Evolutionary conservation across 2,797 vertebrate genomes (phyloP).

Genomic region (Cetoscarus ocellatus): DNA sequence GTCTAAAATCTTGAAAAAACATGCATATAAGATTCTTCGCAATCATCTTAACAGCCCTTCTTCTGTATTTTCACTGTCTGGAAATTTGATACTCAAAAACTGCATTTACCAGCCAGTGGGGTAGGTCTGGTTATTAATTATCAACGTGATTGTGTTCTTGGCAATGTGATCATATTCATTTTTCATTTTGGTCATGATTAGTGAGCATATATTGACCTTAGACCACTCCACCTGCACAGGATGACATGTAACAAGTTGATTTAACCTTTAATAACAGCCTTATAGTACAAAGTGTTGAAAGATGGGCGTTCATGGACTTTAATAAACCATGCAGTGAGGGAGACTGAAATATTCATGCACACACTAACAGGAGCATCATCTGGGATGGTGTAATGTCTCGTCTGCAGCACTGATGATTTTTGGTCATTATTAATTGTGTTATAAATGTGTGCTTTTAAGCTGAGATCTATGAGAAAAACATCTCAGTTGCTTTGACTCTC

Average conservation of each 20-base stretch:
- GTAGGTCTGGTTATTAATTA: background rate
- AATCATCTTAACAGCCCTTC: no score
- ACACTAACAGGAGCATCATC: background rate
- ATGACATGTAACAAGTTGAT: conserved; percentile 16
- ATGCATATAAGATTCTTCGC: no score
- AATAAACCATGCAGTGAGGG: conserved; percentile 41
- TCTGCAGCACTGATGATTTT: background rate
- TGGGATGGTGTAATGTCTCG: background rate
- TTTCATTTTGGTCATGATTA: conserved; percentile 22
- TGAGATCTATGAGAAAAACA: conserved; percentile 21
- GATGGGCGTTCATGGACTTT: conserved; percentile 35
- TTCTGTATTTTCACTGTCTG: no score
- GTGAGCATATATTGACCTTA: conserved; percentile 25
- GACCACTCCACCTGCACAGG: conserved; percentile 15
- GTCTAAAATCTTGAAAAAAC: no score
- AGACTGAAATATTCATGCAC: conserved; percentile 15
- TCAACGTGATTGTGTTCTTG: background rate
- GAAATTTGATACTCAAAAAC: no score
- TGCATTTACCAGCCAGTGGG: no score
- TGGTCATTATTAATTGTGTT: conserved; percentile 12
- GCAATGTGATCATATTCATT: conserved; percentile 19
- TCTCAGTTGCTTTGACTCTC: conserved; percentile 4
- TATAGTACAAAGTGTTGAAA: conserved; percentile 59
- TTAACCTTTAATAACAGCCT: conserved; percentile 56
- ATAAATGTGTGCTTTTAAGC: conserved; percentile 8